Percentiles rank a stretch among this genome's conserved stretches.
These are phyloP conservation scores for Diarsia rubi DNA, from an alignment of 2,888 invertebrate species.

Conservation along the genomic window DNA sequence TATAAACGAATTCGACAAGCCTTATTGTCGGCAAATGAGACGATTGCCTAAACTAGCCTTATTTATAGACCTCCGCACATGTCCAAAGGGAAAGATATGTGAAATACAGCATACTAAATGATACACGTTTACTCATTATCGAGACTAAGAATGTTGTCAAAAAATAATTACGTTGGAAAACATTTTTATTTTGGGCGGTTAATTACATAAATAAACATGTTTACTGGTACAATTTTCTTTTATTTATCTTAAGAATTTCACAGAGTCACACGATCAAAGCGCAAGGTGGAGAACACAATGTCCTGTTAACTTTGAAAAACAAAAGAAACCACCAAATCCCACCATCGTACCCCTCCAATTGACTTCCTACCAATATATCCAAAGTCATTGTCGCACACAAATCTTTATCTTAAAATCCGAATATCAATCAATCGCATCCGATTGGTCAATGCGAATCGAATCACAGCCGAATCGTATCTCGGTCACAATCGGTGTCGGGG, in stretches of 20 bases:
- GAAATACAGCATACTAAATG: conserved; percentile 82
- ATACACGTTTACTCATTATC: conserved; percentile 79
- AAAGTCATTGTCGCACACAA: conserved; percentile 61
- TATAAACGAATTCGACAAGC: conserved; percentile 83
- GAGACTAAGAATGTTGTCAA: conserved; percentile 64
- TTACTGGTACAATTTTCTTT: conserved; percentile 9
- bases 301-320: conserved; percentile 29
- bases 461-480: conserved; percentile 81
- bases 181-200: conserved; percentile 60
- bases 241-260: conserved; percentile 1
- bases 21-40: conserved; percentile 82
- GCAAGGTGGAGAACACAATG: conserved; percentile 41
- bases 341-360: conserved; percentile 51
- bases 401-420: conserved; percentile 73
- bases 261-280: conserved; percentile 3
- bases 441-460: conserved; percentile 79
- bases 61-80: conserved; percentile 79
- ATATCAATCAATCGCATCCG: conserved; percentile 76
- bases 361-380: conserved; percentile 60
- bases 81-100: conserved; percentile 70
- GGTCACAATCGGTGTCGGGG: conserved; percentile 83
- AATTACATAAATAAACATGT: conserved; percentile 37
- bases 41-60: conserved; percentile 81
- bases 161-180: conserved; percentile 54
- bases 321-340: conserved; percentile 34